Evolutionary conservation across 2,888 invertebrate genomes (phyloP).

Genomic region (Calliopum simillimum): DNA sequence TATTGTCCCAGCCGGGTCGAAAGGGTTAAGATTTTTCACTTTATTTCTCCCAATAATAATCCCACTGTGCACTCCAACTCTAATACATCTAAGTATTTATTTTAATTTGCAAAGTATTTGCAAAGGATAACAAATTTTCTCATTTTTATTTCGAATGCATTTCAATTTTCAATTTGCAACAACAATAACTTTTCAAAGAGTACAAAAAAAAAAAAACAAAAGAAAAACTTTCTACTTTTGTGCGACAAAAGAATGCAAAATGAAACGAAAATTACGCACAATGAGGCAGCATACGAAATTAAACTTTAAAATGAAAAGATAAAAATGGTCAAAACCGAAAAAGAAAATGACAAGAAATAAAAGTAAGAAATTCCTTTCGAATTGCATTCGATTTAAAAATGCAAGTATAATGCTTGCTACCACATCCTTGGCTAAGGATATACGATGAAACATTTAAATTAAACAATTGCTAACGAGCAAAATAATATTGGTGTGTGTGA

Average conservation of each 20-base stretch:
- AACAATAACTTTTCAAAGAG: neutral
- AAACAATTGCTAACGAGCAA: slow-evolving; percentile 27
- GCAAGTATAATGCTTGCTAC: neutral
- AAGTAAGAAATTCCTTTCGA: neutral
- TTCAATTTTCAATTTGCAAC: slow-evolving; percentile 30
- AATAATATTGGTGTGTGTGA: neutral
- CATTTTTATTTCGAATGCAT: slow-evolving; percentile 32
- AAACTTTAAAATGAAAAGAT: slow-evolving; percentile 13
- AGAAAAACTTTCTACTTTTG: neutral
- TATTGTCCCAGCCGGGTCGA: too few relatives aligned
- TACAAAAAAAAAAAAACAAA: neutral
- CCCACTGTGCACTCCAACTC: slow-evolving; percentile 10
- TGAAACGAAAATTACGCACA: slow-evolving; percentile 30
- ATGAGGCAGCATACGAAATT: slow-evolving; percentile 4
- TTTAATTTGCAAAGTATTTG: slow-evolving; percentile 35
- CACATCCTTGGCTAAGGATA: neutral
- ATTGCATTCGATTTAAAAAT: slow-evolving; percentile 14
- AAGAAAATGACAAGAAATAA: slow-evolving; percentile 2
- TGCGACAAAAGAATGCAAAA: slow-evolving; percentile 29
- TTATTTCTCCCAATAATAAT: too few relatives aligned
- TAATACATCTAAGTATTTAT: slow-evolving; percentile 17
- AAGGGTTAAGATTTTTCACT: too few relatives aligned
- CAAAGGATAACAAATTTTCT: slow-evolving; percentile 26
- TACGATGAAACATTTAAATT: slow-evolving; percentile 20
- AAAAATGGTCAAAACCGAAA: neutral